These are phyloP conservation scores for Ariolimax columbianus DNA, from an alignment of 2,888 invertebrate species.

Conservation along the genomic window DNA sequence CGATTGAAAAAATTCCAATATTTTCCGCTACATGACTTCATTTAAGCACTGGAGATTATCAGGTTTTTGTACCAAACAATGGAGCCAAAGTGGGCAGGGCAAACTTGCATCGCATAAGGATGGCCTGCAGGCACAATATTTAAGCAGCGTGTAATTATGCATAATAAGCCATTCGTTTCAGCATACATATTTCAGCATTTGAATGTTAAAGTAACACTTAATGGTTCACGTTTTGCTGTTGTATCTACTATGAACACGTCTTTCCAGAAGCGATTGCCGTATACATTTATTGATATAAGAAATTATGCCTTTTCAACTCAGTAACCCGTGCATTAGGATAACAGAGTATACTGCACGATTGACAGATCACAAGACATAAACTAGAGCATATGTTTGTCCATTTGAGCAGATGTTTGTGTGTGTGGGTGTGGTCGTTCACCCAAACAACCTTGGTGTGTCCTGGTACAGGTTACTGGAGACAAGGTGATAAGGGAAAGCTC, in stretches of 20 bases:
- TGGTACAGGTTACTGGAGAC: constrained; percentile 2
- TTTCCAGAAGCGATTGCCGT: not conserved
- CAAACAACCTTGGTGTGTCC: constrained; percentile 11
- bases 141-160: no score
- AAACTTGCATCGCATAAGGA: no score
- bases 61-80: no score
- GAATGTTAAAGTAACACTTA: not conserved
- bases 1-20: no score
- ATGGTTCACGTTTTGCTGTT: not conserved
- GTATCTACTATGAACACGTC: not conserved
- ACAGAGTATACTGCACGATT: not conserved
- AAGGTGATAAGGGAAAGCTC: not conserved
- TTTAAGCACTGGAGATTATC: no score
- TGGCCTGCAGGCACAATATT: no score
- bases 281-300: not conserved
- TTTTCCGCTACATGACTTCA: no score
- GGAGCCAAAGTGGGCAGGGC: no score
- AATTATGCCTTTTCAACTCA: not conserved
- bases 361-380: not conserved
- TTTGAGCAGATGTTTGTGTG: not conserved
- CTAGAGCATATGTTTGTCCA: not conserved
- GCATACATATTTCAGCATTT: no score
- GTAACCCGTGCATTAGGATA: not conserved
- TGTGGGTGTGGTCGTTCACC: constrained; percentile 6
- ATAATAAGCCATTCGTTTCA: no score